These are phyloP conservation scores for Heteromyza rotundicornis DNA, from an alignment of 2,888 invertebrate species.

Conservation along the genomic window DNA sequence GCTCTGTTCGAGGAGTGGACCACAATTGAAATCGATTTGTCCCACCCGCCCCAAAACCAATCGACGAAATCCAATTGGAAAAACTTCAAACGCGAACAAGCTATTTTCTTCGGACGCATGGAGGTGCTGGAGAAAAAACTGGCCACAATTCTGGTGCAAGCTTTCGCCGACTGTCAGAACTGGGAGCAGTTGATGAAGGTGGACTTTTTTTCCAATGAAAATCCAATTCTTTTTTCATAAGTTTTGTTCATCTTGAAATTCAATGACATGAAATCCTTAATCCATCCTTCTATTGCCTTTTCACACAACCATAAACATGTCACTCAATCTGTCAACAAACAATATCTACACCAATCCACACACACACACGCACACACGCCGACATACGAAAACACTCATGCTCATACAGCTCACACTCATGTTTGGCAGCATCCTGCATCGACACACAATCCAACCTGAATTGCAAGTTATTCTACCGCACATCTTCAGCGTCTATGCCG, in stretches of 20 bases:
- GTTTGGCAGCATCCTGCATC: conserved; percentile 66
- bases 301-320: background rate
- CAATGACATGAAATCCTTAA: too few relatives aligned
- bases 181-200: conserved; percentile 68
- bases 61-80: conserved; percentile 33
- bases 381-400: background rate
- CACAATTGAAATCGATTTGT: conserved; percentile 51
- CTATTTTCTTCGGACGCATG: conserved; percentile 61
- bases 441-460: conserved; percentile 65
- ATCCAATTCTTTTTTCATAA: background rate
- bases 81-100: conserved; percentile 66
- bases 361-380: background rate
- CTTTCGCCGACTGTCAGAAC: conserved; percentile 68
- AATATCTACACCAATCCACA: too few relatives aligned
- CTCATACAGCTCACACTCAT: conserved; percentile 51
- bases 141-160: conserved; percentile 67
- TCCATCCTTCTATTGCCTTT: background rate
- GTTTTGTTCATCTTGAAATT: background rate
- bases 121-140: conserved; percentile 65
- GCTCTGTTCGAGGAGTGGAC: conserved; percentile 57
- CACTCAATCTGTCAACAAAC: background rate
- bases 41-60: conserved; percentile 23
- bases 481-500: conserved; percentile 62
- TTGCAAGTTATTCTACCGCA: conserved; percentile 65
- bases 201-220: conserved; percentile 18